A percentile compares a stretch with the other conserved stretches of the same genome.
These are phyloP conservation scores for Labeo calbasu DNA, from an alignment of 2,797 vertebrate species.

Conservation along the genomic window DNA sequence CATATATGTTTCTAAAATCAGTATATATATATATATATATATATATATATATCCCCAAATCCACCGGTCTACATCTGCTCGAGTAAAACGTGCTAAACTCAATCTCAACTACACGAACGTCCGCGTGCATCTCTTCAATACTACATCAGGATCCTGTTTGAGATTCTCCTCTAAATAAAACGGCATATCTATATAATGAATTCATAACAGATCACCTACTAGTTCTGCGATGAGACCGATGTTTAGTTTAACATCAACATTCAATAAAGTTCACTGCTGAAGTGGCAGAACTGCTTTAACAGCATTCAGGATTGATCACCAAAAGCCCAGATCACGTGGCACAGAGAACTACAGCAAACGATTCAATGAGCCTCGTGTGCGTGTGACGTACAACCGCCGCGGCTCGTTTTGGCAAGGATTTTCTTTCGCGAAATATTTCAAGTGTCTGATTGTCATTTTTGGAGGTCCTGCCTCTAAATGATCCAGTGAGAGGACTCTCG, in stretches of 20 bases:
- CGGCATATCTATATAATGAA: not conserved
- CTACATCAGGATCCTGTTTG: not conserved
- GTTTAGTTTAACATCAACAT: constrained; percentile 20
- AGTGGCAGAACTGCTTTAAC: not conserved
- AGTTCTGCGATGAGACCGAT: not conserved
- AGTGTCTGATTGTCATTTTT: not conserved
- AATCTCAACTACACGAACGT: not conserved
- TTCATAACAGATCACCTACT: not conserved
- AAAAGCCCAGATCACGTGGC: not conserved
- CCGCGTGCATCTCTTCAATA: not conserved
- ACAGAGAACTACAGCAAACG: not conserved
- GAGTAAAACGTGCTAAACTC: not conserved
- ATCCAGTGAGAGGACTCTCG: not conserved
- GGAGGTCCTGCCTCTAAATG: constrained; percentile 21
- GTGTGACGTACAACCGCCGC: not conserved
- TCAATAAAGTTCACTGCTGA: constrained; percentile 10
- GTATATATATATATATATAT: constrained; percentile 39
- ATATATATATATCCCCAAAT: constrained; percentile 21
- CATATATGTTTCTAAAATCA: constrained; percentile 48
- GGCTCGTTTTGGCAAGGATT: not conserved
- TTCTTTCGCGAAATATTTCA: not conserved
- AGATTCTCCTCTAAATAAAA: not conserved
- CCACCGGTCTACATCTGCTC: not conserved
- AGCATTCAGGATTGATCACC: constrained; percentile 8
- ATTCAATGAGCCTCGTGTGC: not conserved